Evolutionary conservation across 2,797 vertebrate species (phyloP).

Genomic region (Geotrypetes seraphini): DNA sequence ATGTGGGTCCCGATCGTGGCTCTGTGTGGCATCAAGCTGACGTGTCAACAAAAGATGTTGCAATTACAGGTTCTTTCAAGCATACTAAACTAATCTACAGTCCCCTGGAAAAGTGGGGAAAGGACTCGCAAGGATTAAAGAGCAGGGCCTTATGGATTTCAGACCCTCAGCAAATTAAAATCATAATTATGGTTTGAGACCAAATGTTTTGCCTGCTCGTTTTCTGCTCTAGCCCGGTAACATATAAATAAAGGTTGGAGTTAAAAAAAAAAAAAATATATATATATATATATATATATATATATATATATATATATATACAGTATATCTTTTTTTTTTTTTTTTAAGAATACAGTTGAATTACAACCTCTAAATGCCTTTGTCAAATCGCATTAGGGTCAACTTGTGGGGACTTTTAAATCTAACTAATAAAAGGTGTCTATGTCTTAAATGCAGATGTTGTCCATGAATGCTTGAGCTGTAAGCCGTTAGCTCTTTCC

Average conservation of each 20-base stretch:
- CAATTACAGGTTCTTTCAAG: conserved; percentile 77
- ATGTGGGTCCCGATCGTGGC: conserved; percentile 67
- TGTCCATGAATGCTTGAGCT: conserved; percentile 38
- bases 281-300: too few relatives aligned
- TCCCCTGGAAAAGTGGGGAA: conserved; percentile 58
- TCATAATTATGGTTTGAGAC: conserved; percentile 19
- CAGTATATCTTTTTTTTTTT: background rate
- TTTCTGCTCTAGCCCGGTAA: conserved; percentile 15
- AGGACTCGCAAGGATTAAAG: conserved; percentile 36
- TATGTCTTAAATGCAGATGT: conserved; percentile 32
- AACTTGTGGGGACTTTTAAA: conserved; percentile 19
- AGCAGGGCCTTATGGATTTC: conserved; percentile 26
- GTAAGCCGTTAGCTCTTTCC: conserved; percentile 18
- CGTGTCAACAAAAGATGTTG: conserved; percentile 84
- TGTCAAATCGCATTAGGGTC: conserved; percentile 43
- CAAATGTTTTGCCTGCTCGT: conserved; percentile 1
- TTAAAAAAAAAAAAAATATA: too few relatives aligned
- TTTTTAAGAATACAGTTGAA: conserved; percentile 23
- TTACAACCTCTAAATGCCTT: conserved; percentile 24
- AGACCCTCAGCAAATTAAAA: conserved; percentile 33
- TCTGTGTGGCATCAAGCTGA: conserved; percentile 82
- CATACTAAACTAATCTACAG: conserved; percentile 77
- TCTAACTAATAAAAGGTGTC: conserved; percentile 13
- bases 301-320: too few relatives aligned
- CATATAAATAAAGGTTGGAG: too few relatives aligned